Conservation (phyloP, 1,140 invertebrate species). For the Saccostrea cuccullata region DNA sequence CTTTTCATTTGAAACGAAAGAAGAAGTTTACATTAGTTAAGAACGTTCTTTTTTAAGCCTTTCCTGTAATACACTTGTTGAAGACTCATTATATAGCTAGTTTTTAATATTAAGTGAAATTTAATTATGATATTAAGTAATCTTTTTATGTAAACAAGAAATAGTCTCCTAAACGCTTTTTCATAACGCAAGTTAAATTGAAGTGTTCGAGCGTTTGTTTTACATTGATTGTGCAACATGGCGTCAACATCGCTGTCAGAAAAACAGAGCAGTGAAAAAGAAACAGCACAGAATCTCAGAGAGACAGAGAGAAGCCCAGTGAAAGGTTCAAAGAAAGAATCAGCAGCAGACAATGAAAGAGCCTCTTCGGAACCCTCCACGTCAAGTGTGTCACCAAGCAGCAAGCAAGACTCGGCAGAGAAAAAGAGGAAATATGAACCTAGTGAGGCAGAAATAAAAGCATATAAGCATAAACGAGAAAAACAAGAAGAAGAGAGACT, state of each 20-base stretch:
- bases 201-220: background rate
- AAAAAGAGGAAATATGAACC: conserved; percentile 66
- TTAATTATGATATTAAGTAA: too few species aligned
- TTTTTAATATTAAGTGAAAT: too few species aligned
- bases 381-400: background rate
- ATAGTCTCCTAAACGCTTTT: conserved; percentile 15
- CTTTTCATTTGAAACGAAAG: background rate
- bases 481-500: conserved; percentile 72
- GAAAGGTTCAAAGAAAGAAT: conserved; percentile 37
- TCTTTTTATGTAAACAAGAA: background rate
- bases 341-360: background rate
- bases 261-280: background rate
- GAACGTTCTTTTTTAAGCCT: background rate
- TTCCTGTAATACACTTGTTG: background rate
- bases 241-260: background rate
- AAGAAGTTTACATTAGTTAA: background rate
- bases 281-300: conserved; percentile 11
- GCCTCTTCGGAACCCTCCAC: background rate
- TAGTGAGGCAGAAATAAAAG: conserved; percentile 67
- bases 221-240: conserved; percentile 17
- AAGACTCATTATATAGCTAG: background rate
- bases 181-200: background rate
- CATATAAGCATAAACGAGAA: conserved; percentile 62
- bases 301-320: conserved; percentile 53
- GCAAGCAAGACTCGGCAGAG: conserved; percentile 56